Evolutionary conservation across 2,888 invertebrate genomes (phyloP).

Genomic region (Limnephilus auricula): DNA sequence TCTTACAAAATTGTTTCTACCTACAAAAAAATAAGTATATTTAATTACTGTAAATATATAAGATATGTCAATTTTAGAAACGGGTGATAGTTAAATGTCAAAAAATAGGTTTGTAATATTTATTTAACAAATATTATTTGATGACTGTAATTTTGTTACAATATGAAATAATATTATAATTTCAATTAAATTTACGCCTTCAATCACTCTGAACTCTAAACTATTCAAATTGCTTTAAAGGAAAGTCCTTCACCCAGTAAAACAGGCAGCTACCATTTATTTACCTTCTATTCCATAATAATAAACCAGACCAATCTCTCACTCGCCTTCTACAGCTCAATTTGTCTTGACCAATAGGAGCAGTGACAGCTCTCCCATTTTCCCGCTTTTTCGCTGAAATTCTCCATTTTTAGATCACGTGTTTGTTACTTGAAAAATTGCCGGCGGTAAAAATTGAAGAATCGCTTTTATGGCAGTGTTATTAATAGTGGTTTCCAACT

Average conservation of each 20-base stretch:
- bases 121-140: too few relatives aligned
- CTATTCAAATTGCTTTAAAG: neutral
- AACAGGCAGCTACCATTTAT: neutral
- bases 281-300: conserved; percentile 46
- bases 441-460: conserved; percentile 51
- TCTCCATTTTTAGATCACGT: conserved; percentile 44
- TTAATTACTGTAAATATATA: too few relatives aligned
- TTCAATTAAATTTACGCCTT: neutral
- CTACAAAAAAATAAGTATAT: too few relatives aligned
- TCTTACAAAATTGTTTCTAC: too few relatives aligned
- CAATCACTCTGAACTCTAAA: neutral
- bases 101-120: too few relatives aligned
- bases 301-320: conserved; percentile 46
- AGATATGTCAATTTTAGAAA: too few relatives aligned
- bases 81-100: too few relatives aligned
- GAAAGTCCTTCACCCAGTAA: neutral
- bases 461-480: conserved; percentile 35
- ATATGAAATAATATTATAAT: too few relatives aligned
- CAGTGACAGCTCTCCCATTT: conserved; percentile 59
- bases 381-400: conserved; percentile 41
- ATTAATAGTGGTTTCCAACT: neutral
- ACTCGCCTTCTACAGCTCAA: conserved; percentile 49
- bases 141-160: too few relatives aligned
- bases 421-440: conserved; percentile 51
- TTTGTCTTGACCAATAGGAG: conserved; percentile 60